These are phyloP conservation scores for Spheniscus mendiculus DNA, from an alignment of 2,113 vertebrate species.

Conservation along the genomic window DNA sequence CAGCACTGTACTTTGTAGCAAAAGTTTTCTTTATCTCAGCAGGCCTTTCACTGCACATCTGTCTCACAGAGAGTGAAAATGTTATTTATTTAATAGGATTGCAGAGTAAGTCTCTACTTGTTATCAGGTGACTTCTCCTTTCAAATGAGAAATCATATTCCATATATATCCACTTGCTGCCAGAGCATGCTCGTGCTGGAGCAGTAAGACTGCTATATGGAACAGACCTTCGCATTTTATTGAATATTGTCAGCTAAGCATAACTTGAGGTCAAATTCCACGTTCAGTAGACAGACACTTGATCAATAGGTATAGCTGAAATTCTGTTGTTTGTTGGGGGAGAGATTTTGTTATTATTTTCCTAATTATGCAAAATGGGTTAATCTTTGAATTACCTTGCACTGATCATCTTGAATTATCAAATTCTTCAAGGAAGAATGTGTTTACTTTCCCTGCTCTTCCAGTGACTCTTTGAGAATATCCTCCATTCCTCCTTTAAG, in stretches of 20 bases:
- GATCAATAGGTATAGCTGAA: neutral
- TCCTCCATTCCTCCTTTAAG: neutral
- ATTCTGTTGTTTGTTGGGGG: neutral
- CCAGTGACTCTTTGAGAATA: neutral
- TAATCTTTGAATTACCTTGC: neutral
- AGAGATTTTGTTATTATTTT: neutral
- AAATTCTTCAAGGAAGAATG: neutral
- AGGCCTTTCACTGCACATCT: neutral
- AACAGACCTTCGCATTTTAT: neutral
- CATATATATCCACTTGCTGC: neutral
- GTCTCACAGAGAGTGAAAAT: neutral
- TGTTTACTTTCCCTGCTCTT: neutral
- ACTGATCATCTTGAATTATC: neutral
- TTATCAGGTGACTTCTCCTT: neutral
- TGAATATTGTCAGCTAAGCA: neutral
- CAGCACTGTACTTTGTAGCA: neutral
- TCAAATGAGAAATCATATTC: neutral
- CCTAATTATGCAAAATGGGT: neutral
- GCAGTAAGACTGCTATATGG: neutral
- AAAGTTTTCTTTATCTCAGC: neutral
- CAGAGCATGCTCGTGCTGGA: fast-evolving
- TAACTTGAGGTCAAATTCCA: neutral
- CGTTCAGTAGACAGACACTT: neutral
- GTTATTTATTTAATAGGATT: neutral
- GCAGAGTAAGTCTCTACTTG: neutral